Percentiles rank a stretch among this genome's conserved stretches.
phyloP scores from a whole-genome alignment of 2,113 vertebrate genomes.

The Hystrix brachyura region DNA sequence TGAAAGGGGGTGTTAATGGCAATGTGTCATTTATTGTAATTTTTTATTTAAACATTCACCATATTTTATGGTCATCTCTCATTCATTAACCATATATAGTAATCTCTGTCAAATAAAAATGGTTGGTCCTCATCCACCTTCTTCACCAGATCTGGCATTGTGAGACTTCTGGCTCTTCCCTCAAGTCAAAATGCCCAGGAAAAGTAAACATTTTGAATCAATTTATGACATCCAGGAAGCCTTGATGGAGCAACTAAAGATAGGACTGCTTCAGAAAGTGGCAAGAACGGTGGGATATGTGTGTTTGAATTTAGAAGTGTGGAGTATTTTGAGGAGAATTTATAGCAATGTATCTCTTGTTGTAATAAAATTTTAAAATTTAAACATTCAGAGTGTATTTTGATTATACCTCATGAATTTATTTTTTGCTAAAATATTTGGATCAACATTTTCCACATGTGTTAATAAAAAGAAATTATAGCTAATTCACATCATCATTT shows the following conservation, averaged over 20 bases:
- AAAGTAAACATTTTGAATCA: background rate
- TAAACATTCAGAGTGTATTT: background rate
- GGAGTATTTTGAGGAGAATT: background rate
- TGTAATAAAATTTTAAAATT: background rate
- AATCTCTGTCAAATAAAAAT: background rate
- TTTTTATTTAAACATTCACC: background rate
- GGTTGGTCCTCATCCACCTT: background rate
- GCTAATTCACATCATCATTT: background rate
- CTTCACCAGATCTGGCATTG: background rate
- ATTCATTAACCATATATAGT: background rate
- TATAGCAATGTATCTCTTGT: background rate
- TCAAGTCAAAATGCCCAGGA: background rate
- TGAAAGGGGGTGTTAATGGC: background rate
- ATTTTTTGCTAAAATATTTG: conserved; percentile 10
- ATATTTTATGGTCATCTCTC: background rate
- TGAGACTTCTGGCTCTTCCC: background rate
- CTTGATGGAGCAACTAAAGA: background rate
- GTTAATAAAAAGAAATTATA: background rate
- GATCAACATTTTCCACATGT: background rate
- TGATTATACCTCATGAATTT: background rate
- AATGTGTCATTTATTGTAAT: background rate
- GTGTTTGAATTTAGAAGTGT: background rate
- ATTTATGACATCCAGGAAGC: background rate
- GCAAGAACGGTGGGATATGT: background rate
- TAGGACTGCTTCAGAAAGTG: background rate